Evolutionary conservation across 2,113 vertebrate species (phyloP).

Genomic region (Numenius arquata): DNA sequence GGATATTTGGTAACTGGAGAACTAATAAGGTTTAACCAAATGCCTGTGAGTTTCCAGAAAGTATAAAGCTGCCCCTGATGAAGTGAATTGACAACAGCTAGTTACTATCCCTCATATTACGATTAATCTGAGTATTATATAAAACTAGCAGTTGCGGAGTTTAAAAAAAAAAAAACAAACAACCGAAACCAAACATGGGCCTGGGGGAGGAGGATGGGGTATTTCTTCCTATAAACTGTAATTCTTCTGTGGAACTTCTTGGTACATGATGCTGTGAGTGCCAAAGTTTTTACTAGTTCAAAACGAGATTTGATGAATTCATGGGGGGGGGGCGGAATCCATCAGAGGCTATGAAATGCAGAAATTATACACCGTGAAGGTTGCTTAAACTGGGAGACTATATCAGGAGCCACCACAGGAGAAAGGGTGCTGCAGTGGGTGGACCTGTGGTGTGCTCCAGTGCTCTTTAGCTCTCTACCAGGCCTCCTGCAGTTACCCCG

Average conservation of each 20-base stretch:
- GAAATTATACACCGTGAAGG: not conserved
- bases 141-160: not conserved
- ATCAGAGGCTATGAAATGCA: not conserved
- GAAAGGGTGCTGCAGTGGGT: not conserved
- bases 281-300: not conserved
- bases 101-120: not conserved
- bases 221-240: not conserved
- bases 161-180: not conserved
- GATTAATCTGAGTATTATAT: not conserved
- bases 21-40: not conserved
- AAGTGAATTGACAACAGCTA: not conserved
- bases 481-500: not conserved
- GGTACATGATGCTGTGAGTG: not conserved
- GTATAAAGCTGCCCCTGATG: not conserved
- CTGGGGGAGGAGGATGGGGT: not conserved
- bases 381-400: not conserved
- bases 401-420: not conserved
- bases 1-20: not conserved
- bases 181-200: not conserved
- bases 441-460: not conserved
- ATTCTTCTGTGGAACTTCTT: not conserved
- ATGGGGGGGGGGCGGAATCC: accelerated
- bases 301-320: not conserved
- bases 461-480: not conserved
- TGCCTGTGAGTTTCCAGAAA: not conserved